Percentiles rank a stretch among this genome's conserved stretches.
Evolutionary conservation across 2,113 vertebrate species (phyloP).

Genomic region (Procavia capensis): DNA sequence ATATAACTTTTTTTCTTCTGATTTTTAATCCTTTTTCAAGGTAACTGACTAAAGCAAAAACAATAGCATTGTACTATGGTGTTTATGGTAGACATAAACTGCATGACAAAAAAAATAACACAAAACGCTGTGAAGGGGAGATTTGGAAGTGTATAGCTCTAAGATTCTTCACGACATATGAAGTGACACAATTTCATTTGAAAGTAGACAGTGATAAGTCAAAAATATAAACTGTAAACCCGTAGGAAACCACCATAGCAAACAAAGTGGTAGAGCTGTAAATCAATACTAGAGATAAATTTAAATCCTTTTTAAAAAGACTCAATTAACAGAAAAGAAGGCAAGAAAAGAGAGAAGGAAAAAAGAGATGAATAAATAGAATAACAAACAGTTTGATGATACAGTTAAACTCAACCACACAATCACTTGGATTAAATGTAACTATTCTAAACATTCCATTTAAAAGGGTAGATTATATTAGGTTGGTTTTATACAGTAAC

Average conservation of each 20-base stretch:
- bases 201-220: not conserved
- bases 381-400: not conserved
- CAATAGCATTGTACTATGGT: not conserved
- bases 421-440: not conserved
- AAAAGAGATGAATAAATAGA: not conserved
- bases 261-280: not conserved
- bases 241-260: not conserved
- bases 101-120: too few relatives aligned
- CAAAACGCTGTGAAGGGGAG: not conserved
- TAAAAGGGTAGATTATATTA: not conserved
- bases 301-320: not conserved
- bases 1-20: not conserved
- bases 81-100: not conserved
- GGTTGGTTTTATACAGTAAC: not conserved
- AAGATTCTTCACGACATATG: not conserved
- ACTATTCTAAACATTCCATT: not conserved
- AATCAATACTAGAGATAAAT: not conserved
- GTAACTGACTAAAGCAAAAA: not conserved
- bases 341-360: not conserved
- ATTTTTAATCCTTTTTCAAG: not conserved
- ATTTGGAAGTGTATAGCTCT: not conserved
- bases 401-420: not conserved
- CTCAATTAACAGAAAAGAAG: not conserved
- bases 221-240: not conserved
- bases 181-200: not conserved